A percentile compares a stretch with the other conserved stretches of the same genome.
These are phyloP conservation scores for Drosophila longiperda DNA, from an alignment of 2,888 invertebrate genomes.

Conservation along the genomic window DNA sequence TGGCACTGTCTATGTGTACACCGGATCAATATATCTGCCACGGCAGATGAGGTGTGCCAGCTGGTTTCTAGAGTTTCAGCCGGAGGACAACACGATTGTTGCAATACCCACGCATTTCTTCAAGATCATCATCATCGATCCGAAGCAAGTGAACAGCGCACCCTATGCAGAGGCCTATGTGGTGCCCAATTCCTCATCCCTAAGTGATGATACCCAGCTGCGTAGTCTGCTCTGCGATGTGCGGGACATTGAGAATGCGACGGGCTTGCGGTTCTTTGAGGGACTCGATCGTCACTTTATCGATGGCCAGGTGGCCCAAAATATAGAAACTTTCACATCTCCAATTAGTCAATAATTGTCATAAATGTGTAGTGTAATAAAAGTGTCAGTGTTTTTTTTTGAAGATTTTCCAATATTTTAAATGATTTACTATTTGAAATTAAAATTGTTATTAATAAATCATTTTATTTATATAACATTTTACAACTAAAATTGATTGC, in stretches of 20 bases:
- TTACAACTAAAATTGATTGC: no score
- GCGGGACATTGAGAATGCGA: conserved; percentile 68
- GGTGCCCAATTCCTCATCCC: conserved; percentile 49
- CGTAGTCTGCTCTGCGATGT: conserved; percentile 59
- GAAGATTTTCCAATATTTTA: not conserved
- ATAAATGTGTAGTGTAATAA: not conserved
- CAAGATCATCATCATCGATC: conserved; percentile 66
- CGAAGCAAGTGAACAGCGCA: conserved; percentile 23
- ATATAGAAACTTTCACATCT: not conserved
- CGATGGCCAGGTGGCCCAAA: conserved; percentile 36
- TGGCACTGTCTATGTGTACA: conserved; percentile 62
- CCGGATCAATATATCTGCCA: conserved; percentile 70
- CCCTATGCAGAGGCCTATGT: conserved; percentile 75
- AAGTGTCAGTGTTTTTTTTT: not conserved
- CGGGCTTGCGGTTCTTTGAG: conserved; percentile 65
- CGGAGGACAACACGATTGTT: conserved; percentile 60
- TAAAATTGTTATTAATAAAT: not conserved
- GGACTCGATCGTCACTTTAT: conserved; percentile 71
- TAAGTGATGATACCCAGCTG: conserved; percentile 51
- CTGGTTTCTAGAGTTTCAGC: conserved; percentile 70
- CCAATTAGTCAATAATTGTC: conserved; percentile 9
- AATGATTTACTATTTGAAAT: not conserved
- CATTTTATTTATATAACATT: no score
- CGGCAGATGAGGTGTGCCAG: conserved; percentile 48
- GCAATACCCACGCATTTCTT: conserved; percentile 73